phyloP scores from a whole-genome alignment of 2,888 invertebrate genomes.

The Heliconius ethilla region DNA sequence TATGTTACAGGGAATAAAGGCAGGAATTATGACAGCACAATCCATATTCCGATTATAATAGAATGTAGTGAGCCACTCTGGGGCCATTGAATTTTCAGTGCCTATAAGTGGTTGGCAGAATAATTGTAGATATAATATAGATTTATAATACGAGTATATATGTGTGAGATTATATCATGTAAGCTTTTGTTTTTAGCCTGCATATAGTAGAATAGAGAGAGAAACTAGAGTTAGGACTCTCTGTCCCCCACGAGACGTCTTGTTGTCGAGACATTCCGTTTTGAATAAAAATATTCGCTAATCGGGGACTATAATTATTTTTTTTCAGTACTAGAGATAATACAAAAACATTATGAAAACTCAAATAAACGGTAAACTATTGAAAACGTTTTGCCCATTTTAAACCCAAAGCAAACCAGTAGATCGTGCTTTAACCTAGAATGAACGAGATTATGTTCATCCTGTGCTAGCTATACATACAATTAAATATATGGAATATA shows the following conservation, averaged over 20 bases:
- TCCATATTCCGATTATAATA: background rate
- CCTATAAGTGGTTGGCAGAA: slow-evolving; percentile 5
- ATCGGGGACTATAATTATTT: too few relatives aligned
- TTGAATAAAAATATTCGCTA: too few relatives aligned
- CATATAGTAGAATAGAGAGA: too few relatives aligned
- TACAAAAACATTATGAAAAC: background rate
- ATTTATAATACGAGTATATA: background rate
- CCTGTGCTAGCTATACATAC: background rate
- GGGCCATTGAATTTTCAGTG: slow-evolving; percentile 1
- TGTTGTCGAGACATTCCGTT: background rate
- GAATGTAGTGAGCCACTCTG: slow-evolving; percentile 2
- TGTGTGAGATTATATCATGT: background rate
- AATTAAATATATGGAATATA: background rate
- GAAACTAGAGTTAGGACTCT: too few relatives aligned
- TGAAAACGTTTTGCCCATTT: background rate
- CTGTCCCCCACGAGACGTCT: too few relatives aligned
- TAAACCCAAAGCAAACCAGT: background rate
- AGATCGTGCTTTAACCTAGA: background rate
- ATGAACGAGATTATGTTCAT: slow-evolving; percentile 1
- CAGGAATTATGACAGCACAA: background rate
- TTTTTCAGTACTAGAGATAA: background rate
- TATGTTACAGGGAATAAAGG: background rate
- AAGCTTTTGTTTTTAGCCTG: background rate
- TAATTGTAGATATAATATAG: background rate
- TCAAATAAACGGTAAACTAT: background rate